Conservation (phyloP, 2,113 vertebrate species). For the Chunga burmeisteri region DNA sequence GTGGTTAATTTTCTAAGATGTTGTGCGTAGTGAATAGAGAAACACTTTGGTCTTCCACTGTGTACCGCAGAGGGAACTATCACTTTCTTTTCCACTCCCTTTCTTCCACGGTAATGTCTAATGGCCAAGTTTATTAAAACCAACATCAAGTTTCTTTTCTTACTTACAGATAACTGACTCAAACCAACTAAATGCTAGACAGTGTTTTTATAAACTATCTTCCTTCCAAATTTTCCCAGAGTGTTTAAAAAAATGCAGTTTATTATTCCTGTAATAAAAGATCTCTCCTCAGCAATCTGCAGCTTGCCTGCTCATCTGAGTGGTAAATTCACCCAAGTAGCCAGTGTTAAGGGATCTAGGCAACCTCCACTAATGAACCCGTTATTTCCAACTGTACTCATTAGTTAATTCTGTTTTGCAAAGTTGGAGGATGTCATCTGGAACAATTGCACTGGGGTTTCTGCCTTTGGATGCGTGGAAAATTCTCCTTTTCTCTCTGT, state of each 20-base stretch:
- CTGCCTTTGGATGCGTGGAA: not conserved
- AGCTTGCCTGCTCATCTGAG: not conserved
- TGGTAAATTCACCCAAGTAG: not conserved
- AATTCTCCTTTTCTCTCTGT: not conserved
- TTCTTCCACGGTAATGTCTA: not conserved
- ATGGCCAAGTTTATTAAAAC: conserved; percentile 28
- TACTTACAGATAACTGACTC: not conserved
- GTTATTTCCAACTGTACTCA: not conserved
- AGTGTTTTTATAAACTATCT: not conserved
- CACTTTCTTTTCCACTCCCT: not conserved
- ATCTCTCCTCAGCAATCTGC: not conserved
- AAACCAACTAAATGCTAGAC: not conserved
- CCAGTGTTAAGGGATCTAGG: not conserved
- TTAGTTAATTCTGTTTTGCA: not conserved
- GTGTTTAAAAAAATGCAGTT: not conserved
- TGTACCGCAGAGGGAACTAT: not conserved
- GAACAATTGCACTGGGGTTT: not conserved
- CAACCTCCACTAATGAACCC: not conserved
- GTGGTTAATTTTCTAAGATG: not conserved
- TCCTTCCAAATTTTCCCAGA: not conserved
- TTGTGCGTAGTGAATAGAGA: not conserved
- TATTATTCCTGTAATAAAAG: not conserved
- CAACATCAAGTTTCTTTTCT: not conserved
- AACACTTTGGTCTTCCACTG: not conserved
- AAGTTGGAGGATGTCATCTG: not conserved